A percentile compares a stretch with the other conserved stretches of the same genome.
These are phyloP conservation scores for Archaeoteleia sp. DNA, from an alignment of 2,888 invertebrate genomes.

Conservation along the genomic window DNA sequence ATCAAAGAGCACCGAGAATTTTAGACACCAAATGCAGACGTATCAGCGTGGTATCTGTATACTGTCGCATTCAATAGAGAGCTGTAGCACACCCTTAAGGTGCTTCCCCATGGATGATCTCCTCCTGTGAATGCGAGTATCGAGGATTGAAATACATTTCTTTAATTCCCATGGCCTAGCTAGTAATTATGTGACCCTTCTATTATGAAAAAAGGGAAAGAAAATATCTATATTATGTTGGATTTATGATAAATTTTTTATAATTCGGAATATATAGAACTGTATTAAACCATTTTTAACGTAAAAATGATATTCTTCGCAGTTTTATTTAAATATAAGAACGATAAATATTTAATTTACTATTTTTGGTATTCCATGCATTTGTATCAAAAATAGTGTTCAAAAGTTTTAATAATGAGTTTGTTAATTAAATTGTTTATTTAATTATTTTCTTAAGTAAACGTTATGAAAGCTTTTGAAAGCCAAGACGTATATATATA, in stretches of 20 bases:
- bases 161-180: constrained; percentile 56
- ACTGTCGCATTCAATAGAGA: constrained; percentile 43
- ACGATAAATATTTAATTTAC: too few relatives aligned
- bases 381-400: too few relatives aligned
- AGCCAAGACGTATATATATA: constrained; percentile 12
- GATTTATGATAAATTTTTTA: too few relatives aligned
- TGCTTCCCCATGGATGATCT: constrained; percentile 62
- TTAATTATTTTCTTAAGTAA: constrained; percentile 14
- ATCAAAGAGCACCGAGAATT: constrained; percentile 62
- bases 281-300: too few relatives aligned
- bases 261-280: too few relatives aligned
- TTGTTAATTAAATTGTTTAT: too few relatives aligned
- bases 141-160: constrained; percentile 63
- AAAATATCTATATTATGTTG: too few relatives aligned
- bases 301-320: too few relatives aligned
- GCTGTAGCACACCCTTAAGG: constrained; percentile 54
- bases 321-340: too few relatives aligned
- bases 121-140: constrained; percentile 56
- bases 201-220: constrained; percentile 12
- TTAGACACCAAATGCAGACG: constrained; percentile 50
- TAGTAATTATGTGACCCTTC: constrained; percentile 50
- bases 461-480: constrained; percentile 18
- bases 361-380: too few relatives aligned
- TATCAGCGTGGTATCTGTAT: constrained; percentile 43
- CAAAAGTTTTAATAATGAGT: too few relatives aligned